phyloP scores from a whole-genome alignment of 2,888 invertebrate genomes.

The Adelphocoris suturalis region DNA sequence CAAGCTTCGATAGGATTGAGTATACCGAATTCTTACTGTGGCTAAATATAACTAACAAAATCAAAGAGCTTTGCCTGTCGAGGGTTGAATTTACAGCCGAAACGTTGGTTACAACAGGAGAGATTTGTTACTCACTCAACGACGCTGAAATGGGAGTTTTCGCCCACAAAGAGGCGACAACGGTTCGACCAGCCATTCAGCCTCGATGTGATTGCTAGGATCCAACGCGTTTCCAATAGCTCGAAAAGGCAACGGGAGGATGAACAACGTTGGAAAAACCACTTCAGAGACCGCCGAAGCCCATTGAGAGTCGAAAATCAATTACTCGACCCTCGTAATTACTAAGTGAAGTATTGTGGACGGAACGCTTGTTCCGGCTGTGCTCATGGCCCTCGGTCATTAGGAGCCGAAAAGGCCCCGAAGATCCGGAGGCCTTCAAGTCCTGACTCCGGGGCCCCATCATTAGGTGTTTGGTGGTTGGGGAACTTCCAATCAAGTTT shows the following conservation, averaged over 20 bases:
- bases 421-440: conserved; percentile 1
- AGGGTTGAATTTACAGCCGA: too few species aligned
- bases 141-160: too few species aligned
- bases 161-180: neutral
- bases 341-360: conserved; percentile 54
- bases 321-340: conserved; percentile 42
- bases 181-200: neutral
- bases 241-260: neutral
- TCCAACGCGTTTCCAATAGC: conserved; percentile 32
- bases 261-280: conserved; percentile 43
- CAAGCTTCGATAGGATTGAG: too few species aligned
- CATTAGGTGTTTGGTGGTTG: conserved; percentile 36
- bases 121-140: too few species aligned
- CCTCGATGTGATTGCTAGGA: neutral
- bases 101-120: too few species aligned
- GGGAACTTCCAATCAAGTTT: conserved; percentile 40
- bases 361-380: conserved; percentile 29
- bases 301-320: conserved; percentile 37
- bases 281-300: conserved; percentile 9
- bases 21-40: too few species aligned
- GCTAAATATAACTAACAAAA: too few species aligned
- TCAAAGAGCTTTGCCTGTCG: too few species aligned
- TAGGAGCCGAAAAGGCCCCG: conserved; percentile 12
- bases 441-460: neutral
- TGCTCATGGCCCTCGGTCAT: neutral